phyloP scores from a whole-genome alignment of 2,888 invertebrate genomes.

The Mycalesis mineus region DNA sequence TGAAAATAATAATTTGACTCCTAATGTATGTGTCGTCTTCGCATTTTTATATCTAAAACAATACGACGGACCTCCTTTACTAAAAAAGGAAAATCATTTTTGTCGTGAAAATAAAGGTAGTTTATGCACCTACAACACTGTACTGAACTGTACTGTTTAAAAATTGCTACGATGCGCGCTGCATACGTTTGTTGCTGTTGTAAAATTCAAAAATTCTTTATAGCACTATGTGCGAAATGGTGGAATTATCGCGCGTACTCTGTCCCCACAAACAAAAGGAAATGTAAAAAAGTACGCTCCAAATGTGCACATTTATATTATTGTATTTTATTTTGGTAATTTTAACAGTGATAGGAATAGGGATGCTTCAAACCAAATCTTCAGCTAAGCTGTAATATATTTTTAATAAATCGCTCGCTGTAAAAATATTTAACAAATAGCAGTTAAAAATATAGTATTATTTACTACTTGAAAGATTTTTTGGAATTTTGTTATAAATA shows the following conservation, averaged over 20 bases:
- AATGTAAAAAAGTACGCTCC: background rate
- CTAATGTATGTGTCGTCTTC: no score
- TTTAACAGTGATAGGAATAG: no score
- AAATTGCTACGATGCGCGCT: conserved; percentile 15
- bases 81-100: conserved; percentile 12
- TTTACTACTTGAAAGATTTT: no score
- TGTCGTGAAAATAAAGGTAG: conserved; percentile 10
- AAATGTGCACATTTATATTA: no score
- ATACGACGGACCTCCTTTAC: background rate
- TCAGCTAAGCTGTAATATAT: no score
- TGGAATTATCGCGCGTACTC: background rate
- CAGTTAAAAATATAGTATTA: no score
- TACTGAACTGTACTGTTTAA: conserved; percentile 9
- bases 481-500: no score
- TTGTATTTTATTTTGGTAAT: no score
- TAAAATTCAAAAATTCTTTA: conserved; percentile 13
- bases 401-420: no score
- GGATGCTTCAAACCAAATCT: no score
- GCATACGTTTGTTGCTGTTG: conserved; percentile 8
- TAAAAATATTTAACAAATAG: no score
- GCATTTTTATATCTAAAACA: background rate
- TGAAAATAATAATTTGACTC: no score
- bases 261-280: background rate
- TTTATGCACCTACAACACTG: conserved; percentile 6
- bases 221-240: conserved; percentile 2